Base-by-base conservation (phyloP, 1,140 invertebrate genomes). In the Lasioglossum albipes region DNA sequence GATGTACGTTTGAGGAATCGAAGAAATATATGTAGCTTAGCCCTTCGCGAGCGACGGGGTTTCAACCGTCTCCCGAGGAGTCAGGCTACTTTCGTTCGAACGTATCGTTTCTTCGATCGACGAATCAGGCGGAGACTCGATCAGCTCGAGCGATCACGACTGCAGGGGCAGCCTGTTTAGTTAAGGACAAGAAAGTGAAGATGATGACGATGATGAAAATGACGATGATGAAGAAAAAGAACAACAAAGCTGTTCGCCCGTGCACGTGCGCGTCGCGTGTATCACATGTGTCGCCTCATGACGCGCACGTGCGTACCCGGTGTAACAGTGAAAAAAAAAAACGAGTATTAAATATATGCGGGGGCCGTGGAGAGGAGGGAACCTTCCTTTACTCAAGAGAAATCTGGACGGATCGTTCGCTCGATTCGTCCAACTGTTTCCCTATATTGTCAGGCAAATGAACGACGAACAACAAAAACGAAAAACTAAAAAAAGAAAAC, bases 301-400 rank as follows among this genome's bases (percentile, higher is more conserved):
- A 86, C 79, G 82, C 84, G 62, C 72, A 12, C 82, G 82, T 84
- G 85, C 89, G 88, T 88, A 81, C 59, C 57, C 57, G 75, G 62
- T 54, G 52, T 72, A 77, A 52, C 75, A 85, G 79, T 72, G 76
- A 62, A 85, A 82, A 84, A 85, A 85, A 81, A 88, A 91, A 92
- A 89, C 81, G 90, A 93, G 90, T 93, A 93, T 92, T 92, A 93
- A 92, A 93, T 93, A 93, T 92, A 90, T 92, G 90, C 90, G 92
- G 91, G 91, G 92, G 91, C 90, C 91, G 89, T 91, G 90, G 92
- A 93, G 91, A 92, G 91, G 91, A 92, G 91, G 92, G 91, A 91
- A 89, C 88, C 89, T 91, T 93, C 89, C 91, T 92, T 91, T 89
- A 86, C 84, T 84, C 80, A 45, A 52, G 75, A 57, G 10, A 36